Percentiles rank a stretch among this genome's conserved stretches.
These are phyloP conservation scores for Gymnobelideus leadbeateri DNA, from an alignment of 2,113 vertebrate species.

Conservation along the genomic window DNA sequence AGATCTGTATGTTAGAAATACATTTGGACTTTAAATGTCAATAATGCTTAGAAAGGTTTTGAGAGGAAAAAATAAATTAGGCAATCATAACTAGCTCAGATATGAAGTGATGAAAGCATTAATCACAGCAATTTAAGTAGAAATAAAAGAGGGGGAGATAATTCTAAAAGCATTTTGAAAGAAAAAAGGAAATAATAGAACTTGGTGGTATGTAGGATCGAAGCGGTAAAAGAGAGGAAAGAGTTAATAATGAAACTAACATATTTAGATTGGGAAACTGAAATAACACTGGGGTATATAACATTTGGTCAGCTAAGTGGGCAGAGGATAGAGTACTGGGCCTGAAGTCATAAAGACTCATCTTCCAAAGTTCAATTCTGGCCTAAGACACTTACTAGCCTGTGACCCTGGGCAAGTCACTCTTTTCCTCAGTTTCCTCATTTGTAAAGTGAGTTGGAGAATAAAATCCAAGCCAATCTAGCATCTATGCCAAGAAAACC, in stretches of 20 bases:
- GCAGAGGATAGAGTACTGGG: no score
- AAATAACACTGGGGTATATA: no score
- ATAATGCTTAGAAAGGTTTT: no score
- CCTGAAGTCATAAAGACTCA: not conserved
- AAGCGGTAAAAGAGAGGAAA: slow-evolving; percentile 6
- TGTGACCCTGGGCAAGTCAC: not conserved
- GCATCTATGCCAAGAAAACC: not conserved
- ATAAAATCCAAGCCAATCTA: not conserved
- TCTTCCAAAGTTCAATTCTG: not conserved
- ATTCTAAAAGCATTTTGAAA: not conserved
- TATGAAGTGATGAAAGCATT: not conserved
- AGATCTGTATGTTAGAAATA: no score
- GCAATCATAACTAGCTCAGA: no score
- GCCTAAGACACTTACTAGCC: not conserved
- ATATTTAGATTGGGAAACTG: no score
- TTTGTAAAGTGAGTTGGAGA: not conserved
- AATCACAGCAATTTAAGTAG: not conserved
- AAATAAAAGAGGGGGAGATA: not conserved
- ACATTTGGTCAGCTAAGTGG: not conserved
- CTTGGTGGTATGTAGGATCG: slow-evolving; percentile 26
- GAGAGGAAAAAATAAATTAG: no score
- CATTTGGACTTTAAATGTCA: no score
- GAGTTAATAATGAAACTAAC: no score
- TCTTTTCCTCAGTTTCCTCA: not conserved
- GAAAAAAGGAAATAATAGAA: slow-evolving; percentile 7